These are phyloP conservation scores for Eristalis tenax DNA, from an alignment of 2,888 invertebrate species.

Conservation along the genomic window DNA sequence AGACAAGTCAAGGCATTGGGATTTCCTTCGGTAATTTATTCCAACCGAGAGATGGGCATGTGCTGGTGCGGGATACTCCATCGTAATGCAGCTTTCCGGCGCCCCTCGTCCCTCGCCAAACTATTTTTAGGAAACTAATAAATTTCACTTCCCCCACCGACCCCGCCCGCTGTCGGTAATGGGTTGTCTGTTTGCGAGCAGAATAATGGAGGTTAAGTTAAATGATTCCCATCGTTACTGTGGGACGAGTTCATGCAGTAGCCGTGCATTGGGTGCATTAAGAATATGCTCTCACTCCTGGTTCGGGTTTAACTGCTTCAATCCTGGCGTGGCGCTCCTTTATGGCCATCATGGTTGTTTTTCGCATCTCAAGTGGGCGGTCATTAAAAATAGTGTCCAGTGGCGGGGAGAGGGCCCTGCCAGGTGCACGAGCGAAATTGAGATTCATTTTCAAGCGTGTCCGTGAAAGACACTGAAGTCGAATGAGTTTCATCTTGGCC, in stretches of 20 bases:
- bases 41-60: constrained; percentile 35
- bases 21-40: constrained; percentile 57
- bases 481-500: neutral
- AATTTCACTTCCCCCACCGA: constrained; percentile 52
- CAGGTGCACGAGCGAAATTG: neutral
- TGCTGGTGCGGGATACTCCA: constrained; percentile 13
- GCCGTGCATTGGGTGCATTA: constrained; percentile 5
- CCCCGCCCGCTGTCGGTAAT: constrained; percentile 22
- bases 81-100: constrained; percentile 15
- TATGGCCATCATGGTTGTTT: neutral
- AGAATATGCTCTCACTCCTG: constrained; percentile 15
- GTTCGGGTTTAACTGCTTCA: neutral
- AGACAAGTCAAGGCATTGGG: constrained; percentile 49
- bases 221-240: constrained; percentile 62
- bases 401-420: neutral
- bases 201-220: constrained; percentile 63
- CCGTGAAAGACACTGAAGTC: neutral
- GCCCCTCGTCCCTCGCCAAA: constrained; percentile 23
- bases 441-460: neutral
- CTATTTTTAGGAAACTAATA: constrained; percentile 64
- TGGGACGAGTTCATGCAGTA: constrained; percentile 26
- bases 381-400: neutral
- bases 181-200: constrained; percentile 62
- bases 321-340: neutral
- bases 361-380: neutral